These are phyloP conservation scores for Lamellibrachia columna DNA, from an alignment of 2,888 invertebrate species.

Conservation along the genomic window DNA sequence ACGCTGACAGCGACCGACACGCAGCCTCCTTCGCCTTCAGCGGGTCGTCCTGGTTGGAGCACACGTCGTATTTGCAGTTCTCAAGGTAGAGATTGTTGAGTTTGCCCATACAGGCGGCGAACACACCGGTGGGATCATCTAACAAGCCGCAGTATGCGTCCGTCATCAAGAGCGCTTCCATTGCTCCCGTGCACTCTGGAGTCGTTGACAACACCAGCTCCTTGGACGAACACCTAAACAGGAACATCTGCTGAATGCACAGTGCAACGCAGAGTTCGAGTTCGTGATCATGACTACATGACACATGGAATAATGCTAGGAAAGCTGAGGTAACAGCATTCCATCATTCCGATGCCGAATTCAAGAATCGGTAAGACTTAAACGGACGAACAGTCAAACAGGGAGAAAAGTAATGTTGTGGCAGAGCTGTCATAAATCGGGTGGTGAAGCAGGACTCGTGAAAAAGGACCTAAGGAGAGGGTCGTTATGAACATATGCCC, in stretches of 20 bases:
- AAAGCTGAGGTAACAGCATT: neutral
- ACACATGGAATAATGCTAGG: no score
- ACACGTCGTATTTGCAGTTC: slow-evolving; percentile 24
- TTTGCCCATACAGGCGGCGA: slow-evolving; percentile 18
- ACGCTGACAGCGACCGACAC: neutral
- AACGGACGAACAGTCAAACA: no score
- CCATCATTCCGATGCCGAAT: neutral
- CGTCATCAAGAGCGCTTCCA: neutral
- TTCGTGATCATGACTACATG: no score
- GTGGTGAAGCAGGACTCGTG: no score
- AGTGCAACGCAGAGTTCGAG: neutral
- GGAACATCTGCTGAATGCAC: neutral
- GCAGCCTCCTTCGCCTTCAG: slow-evolving; percentile 22
- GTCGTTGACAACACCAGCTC: neutral
- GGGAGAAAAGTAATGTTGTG: no score
- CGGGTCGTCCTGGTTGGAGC: slow-evolving; percentile 22
- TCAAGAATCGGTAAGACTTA: no score
- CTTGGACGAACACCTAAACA: neutral
- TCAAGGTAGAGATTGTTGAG: slow-evolving; percentile 19
- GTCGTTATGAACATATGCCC: no score
- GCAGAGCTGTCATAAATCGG: no score
- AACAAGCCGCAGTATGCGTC: slow-evolving; percentile 24
- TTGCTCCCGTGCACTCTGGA: slow-evolving; percentile 8
- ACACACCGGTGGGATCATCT: neutral
- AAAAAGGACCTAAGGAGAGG: no score